These are phyloP conservation scores for Callitettix versicolor DNA, from an alignment of 1,140 invertebrate species.

Conservation along the genomic window DNA sequence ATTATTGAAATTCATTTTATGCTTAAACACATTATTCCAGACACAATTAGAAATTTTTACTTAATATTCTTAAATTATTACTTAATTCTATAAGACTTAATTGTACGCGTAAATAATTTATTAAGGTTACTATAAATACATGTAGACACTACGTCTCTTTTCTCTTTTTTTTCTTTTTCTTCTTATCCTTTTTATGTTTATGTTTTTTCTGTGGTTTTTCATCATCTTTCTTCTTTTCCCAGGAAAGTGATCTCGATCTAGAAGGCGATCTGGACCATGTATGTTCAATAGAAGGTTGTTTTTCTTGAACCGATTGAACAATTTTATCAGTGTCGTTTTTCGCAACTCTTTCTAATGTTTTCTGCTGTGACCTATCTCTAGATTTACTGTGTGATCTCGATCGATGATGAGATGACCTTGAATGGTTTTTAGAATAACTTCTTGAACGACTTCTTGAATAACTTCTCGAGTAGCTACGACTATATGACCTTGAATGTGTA, in stretches of 20 bases:
- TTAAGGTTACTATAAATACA: too few species aligned
- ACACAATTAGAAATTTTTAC: too few species aligned
- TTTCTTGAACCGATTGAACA: neutral
- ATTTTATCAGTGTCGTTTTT: neutral
- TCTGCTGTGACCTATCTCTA: too few species aligned
- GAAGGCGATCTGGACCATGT: slow-evolving; percentile 5
- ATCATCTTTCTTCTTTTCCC: slow-evolving; percentile 3
- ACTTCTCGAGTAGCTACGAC: slow-evolving; percentile 12
- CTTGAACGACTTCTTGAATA: slow-evolving; percentile 12
- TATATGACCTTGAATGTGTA: slow-evolving; percentile 28
- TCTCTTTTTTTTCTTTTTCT: slow-evolving; percentile 6
- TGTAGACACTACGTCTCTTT: too few species aligned
- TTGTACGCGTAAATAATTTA: too few species aligned
- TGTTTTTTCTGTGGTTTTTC: neutral
- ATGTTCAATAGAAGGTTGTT: neutral
- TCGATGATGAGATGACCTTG: neutral
- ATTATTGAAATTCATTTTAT: too few species aligned
- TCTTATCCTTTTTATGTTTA: slow-evolving; percentile 5
- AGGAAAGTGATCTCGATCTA: neutral
- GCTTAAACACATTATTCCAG: too few species aligned
- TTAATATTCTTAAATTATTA: too few species aligned
- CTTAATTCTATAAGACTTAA: too few species aligned
- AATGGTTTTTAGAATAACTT: neutral
- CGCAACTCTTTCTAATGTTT: neutral
- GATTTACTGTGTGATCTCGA: neutral